These are phyloP conservation scores for Cygnus atratus DNA, from an alignment of 2,113 vertebrate genomes.

Conservation along the genomic window DNA sequence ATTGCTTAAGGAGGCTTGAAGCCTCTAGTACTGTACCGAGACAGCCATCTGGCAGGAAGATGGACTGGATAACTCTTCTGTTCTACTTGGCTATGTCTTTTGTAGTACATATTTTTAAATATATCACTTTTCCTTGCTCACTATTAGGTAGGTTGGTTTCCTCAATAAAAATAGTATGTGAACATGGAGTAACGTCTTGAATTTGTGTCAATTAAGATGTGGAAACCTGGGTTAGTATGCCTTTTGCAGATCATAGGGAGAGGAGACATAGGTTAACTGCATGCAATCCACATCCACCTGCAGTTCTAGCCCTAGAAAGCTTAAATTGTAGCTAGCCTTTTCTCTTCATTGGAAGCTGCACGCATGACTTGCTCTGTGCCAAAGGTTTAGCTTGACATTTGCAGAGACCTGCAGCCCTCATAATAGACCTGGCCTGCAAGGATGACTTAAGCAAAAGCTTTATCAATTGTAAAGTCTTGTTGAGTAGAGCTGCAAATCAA, in stretches of 20 bases:
- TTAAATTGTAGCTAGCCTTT: background rate
- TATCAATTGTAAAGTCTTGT: background rate
- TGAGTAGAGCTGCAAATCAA: background rate
- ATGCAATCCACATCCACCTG: background rate
- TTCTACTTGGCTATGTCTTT: background rate
- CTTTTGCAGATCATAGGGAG: background rate
- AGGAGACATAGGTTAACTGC: background rate
- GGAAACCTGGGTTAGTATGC: background rate
- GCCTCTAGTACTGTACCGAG: background rate
- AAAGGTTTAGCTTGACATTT: constrained; percentile 33
- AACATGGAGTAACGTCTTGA: background rate
- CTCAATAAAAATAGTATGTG: background rate
- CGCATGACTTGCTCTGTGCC: background rate
- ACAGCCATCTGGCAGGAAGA: background rate
- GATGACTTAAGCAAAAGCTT: background rate
- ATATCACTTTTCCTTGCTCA: background rate
- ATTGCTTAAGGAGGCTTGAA: background rate
- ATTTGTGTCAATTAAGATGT: background rate
- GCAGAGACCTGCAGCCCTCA: background rate
- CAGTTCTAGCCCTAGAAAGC: background rate
- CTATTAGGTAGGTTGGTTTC: background rate
- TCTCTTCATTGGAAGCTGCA: background rate
- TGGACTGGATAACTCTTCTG: background rate
- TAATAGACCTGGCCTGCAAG: background rate
- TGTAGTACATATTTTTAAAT: background rate